Evolutionary conservation across 1,140 invertebrate species (phyloP).

Genomic region (Camponotus pennsylvanicus): DNA sequence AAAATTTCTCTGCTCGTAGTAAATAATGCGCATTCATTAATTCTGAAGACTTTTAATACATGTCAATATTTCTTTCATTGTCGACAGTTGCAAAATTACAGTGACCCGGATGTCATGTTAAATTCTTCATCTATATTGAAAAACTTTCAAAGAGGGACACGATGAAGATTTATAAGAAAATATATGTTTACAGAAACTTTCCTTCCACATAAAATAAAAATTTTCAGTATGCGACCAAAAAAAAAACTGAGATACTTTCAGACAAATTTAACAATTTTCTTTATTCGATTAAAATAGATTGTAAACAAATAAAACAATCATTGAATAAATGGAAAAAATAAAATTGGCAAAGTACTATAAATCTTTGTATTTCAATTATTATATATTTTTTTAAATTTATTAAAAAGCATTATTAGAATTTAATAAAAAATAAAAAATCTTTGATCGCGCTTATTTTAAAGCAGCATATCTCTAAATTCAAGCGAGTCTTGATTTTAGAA

Average conservation of each 20-base stretch:
- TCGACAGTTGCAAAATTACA: conserved; percentile 37
- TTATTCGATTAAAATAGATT: neutral
- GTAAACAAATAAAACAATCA: neutral
- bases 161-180: conserved; percentile 33
- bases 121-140: neutral
- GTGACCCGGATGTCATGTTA: neutral
- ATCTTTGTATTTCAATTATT: neutral
- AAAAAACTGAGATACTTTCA: neutral
- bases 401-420: neutral
- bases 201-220: conserved; percentile 19
- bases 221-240: neutral
- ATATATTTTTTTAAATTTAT: neutral
- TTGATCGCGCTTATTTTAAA: neutral
- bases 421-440: neutral
- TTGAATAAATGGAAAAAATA: neutral
- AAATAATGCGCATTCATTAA: conserved; percentile 49
- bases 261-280: conserved; percentile 13
- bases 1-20: conserved; percentile 44
- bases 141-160: neutral
- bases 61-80: conserved; percentile 55
- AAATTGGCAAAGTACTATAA: neutral
- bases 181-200: neutral
- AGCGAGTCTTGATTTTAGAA: neutral
- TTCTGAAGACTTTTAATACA: conserved; percentile 48
- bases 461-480: neutral